Evolutionary conservation across 1,140 invertebrate genomes (phyloP).

Genomic region (Drosophila miranda): DNA sequence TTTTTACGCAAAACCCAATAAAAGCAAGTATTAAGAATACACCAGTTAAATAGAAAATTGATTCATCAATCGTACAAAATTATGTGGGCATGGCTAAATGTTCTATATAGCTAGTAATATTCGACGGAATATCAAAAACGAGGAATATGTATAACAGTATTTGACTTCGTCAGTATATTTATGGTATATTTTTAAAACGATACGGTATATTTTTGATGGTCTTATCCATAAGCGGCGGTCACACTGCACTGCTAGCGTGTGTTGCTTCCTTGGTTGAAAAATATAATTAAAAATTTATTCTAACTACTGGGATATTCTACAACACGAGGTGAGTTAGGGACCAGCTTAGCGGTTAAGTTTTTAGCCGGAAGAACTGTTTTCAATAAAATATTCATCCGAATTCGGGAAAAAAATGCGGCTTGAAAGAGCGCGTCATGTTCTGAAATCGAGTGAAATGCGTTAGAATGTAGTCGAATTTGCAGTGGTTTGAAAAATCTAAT

Average conservation of each 20-base stretch:
- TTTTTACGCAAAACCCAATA: too few species aligned
- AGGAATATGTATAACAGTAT: too few species aligned
- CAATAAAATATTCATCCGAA: background rate
- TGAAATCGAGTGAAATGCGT: constrained; percentile 39
- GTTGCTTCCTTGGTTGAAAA: constrained; percentile 65
- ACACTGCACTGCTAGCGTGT: constrained; percentile 8
- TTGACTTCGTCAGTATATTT: too few species aligned
- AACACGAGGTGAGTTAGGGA: constrained; percentile 50
- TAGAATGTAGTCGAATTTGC: constrained; percentile 30
- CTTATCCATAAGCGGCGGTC: too few species aligned
- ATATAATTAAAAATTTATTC: constrained; percentile 75
- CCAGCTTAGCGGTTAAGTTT: constrained; percentile 29
- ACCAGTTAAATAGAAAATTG: too few species aligned
- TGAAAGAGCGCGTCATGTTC: constrained; percentile 64
- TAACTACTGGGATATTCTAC: constrained; percentile 62
- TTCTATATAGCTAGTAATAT: too few species aligned
- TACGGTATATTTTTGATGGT: too few species aligned
- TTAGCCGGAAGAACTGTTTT: constrained; percentile 21
- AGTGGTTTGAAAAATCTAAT: constrained; percentile 12
- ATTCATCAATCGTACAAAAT: too few species aligned
- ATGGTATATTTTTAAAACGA: too few species aligned
- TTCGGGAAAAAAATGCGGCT: constrained; percentile 28
- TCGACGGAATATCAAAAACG: too few species aligned
- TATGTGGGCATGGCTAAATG: too few species aligned
- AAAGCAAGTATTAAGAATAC: too few species aligned